Evolutionary conservation across 2,888 invertebrate genomes (phyloP).

Genomic region (Tuberolachnus salignus): DNA sequence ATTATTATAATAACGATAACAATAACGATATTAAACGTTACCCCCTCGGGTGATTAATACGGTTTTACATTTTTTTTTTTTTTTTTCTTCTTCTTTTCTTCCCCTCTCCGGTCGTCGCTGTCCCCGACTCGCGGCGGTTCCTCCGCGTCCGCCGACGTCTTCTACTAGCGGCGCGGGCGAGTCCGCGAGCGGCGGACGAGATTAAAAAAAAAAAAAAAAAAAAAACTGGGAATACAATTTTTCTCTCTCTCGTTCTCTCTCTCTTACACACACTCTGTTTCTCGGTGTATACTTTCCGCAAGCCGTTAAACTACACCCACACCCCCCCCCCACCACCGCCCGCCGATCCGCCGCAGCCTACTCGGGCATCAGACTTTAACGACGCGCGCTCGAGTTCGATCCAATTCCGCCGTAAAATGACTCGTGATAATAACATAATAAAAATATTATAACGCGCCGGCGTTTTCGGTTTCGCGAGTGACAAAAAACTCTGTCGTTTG

Average conservation of each 20-base stretch:
- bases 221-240: constrained; percentile 38
- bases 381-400: constrained; percentile 36
- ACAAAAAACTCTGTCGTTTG: constrained; percentile 2
- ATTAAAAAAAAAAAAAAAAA: constrained; percentile 23
- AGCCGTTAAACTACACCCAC: too few species aligned
- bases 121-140: not conserved
- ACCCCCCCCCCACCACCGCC: not conserved
- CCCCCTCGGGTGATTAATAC: constrained; percentile 56
- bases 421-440: constrained; percentile 31
- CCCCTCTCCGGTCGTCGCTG: not conserved
- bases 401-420: constrained; percentile 50
- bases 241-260: constrained; percentile 14
- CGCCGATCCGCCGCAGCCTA: too few species aligned
- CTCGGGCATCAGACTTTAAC: constrained; percentile 10
- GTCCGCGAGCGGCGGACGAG: not conserved
- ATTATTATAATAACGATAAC: constrained; percentile 56
- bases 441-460: not conserved
- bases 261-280: too few species aligned
- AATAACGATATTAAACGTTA: constrained; percentile 57
- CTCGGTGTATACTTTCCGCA: too few species aligned
- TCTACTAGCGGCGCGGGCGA: not conserved
- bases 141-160: not conserved
- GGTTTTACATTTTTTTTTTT: constrained; percentile 46
- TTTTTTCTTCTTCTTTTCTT: not conserved
- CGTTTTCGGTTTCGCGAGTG: constrained; percentile 26